A percentile compares a stretch with the other conserved stretches of the same genome.
phyloP scores from a whole-genome alignment of 2,113 vertebrate species.

The Cynocephalus volans region DNA sequence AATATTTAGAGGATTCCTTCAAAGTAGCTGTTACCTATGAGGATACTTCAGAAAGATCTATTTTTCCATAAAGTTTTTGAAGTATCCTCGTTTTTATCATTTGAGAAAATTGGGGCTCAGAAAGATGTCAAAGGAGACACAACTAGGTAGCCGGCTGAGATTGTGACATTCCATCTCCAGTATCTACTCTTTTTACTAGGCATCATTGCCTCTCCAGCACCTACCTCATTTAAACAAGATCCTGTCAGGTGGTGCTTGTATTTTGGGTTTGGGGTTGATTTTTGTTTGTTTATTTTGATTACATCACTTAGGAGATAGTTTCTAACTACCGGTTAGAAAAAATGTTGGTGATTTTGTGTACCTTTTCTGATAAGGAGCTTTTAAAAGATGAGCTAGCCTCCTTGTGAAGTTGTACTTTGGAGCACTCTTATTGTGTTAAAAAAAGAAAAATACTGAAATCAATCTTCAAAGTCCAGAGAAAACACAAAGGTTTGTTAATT shows the following conservation, averaged over 20 bases:
- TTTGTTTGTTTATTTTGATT: slow-evolving; percentile 35
- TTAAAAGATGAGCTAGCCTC: not conserved
- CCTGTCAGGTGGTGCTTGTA: not conserved
- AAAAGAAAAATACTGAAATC: not conserved
- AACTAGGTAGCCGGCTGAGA: not conserved
- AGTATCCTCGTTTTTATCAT: not conserved
- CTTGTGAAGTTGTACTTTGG: not conserved
- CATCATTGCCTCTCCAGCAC: not conserved
- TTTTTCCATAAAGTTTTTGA: no score
- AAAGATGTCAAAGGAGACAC: not conserved
- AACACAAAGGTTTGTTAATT: not conserved
- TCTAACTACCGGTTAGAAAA: not conserved
- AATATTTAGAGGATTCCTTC: not conserved
- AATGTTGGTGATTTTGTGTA: not conserved
- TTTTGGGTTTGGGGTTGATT: not conserved
- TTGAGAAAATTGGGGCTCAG: not conserved
- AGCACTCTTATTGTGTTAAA: not conserved
- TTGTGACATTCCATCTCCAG: not conserved
- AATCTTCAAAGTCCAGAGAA: not conserved
- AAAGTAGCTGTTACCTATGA: not conserved
- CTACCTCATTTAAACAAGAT: not conserved
- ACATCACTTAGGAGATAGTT: not conserved
- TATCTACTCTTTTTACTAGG: not conserved
- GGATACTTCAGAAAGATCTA: no score
- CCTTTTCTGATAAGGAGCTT: not conserved